These are phyloP conservation scores for Tetanocera ferruginea DNA, from an alignment of 2,888 invertebrate genomes.

Conservation along the genomic window DNA sequence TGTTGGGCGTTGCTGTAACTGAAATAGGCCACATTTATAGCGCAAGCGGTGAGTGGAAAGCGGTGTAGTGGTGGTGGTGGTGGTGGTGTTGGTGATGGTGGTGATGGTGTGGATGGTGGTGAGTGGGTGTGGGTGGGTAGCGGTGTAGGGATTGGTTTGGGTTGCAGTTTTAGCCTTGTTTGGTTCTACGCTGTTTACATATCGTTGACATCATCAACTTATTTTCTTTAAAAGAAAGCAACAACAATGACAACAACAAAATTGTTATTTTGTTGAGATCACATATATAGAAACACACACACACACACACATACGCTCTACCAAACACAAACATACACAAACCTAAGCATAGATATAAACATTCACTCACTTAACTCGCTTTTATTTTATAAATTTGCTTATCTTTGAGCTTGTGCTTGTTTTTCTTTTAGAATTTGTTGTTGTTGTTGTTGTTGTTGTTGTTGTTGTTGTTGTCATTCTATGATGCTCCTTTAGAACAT, in stretches of 20 bases:
- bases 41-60: neutral
- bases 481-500: constrained; percentile 26
- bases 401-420: constrained; percentile 42
- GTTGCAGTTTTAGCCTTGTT: neutral
- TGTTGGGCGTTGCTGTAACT: neutral
- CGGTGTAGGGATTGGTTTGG: neutral
- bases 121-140: neutral
- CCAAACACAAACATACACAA: constrained; percentile 36
- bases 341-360: constrained; percentile 21
- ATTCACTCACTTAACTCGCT: constrained; percentile 46
- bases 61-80: too few species aligned
- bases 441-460: neutral
- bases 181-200: constrained; percentile 39
- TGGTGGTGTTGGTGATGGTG: neutral
- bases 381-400: constrained; percentile 37
- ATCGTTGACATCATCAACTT: constrained; percentile 48
- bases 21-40: constrained; percentile 38
- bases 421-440: constrained; percentile 25
- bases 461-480: constrained; percentile 4
- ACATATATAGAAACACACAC: constrained; percentile 35
- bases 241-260: constrained; percentile 22
- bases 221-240: constrained; percentile 15
- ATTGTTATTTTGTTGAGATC: constrained; percentile 32
- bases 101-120: neutral
- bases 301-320: constrained; percentile 13